These are phyloP conservation scores for Acridotheres tristis DNA, from an alignment of 2,797 vertebrate genomes.

Conservation along the genomic window DNA sequence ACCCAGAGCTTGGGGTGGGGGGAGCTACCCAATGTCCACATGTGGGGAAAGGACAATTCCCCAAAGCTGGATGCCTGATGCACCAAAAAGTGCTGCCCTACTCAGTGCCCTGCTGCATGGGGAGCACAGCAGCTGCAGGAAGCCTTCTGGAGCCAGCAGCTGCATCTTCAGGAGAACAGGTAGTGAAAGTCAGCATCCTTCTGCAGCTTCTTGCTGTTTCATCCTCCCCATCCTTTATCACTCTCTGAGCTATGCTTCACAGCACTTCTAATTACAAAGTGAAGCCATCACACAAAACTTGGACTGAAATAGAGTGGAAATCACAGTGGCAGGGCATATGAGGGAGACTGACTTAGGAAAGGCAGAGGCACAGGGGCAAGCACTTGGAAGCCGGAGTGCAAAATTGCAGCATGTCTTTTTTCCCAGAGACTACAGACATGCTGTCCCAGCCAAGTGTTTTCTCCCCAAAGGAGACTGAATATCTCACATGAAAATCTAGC, in stretches of 20 bases:
- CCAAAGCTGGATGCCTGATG: not conserved
- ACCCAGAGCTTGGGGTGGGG: accelerated
- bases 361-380: not conserved
- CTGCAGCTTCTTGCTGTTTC: not conserved
- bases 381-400: not conserved
- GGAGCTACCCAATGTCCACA: not conserved
- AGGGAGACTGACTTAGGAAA: not conserved
- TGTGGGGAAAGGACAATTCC: not conserved
- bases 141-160: not conserved
- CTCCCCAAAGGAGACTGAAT: not conserved
- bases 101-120: not conserved
- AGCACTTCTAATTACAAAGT: not conserved
- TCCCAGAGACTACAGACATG: not conserved
- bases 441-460: not conserved
- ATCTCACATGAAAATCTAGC: not conserved
- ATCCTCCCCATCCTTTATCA: not conserved
- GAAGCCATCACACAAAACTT: not conserved
- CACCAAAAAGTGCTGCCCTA: accelerated
- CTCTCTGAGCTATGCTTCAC: not conserved
- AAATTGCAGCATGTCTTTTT: not conserved
- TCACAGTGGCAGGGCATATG: not conserved
- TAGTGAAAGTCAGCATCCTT: not conserved
- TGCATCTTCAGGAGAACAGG: not conserved
- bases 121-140: not conserved
- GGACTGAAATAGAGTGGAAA: not conserved